Evolutionary conservation across 2,113 vertebrate genomes (phyloP), one percentile per base, ranked within the genome.

Genomic region (Ciconia maguari): DNA sequence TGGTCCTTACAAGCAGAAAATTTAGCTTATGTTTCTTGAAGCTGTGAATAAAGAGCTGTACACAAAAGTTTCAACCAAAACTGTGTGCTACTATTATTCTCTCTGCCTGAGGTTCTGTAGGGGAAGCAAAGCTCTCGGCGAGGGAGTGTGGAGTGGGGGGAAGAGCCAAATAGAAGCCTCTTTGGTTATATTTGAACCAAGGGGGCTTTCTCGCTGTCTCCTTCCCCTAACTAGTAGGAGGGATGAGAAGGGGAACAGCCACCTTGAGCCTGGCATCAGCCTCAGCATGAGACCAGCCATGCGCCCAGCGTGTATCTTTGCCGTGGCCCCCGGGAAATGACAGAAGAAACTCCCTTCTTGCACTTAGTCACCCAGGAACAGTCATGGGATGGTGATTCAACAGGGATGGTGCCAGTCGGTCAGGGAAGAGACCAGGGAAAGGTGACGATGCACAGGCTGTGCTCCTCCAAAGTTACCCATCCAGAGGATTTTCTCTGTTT

Each of bases 381-480:
- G 75, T 89, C 86, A 70, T 1, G 7, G 90, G 86, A 29, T 1
- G 11, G 14, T 94, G 94, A 89, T 32, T 83, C 91, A 41, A 4
- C 0, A 0, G 65, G 46, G 65, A 54, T 0, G 4, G 52, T 46
- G 42, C 46, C n/a, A 61, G 41, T 32, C 3, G 9, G 38, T 7
- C 7, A 2, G 72, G 72, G 64, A 46, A 61, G 74, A 57, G 41
- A 25, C 11, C 0, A 4, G 13, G n/a, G 30, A 72, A 48, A 51
- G 75, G 26, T 5, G 9, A 8, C 6, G 8, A 3, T 0, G 2
- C 3, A 13, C 3, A 2, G 16, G 49, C 69, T 81, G 20, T 19
- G 22, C 60, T 75, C 26, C 44, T 72, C 22, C 48, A 62, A 2
- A 83, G 29, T 57, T n/a, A 9, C 58, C 61, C 11, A 7, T 16